Evolutionary conservation across 2,113 vertebrate genomes (phyloP).

Genomic region (Mormyrus iriodes): DNA sequence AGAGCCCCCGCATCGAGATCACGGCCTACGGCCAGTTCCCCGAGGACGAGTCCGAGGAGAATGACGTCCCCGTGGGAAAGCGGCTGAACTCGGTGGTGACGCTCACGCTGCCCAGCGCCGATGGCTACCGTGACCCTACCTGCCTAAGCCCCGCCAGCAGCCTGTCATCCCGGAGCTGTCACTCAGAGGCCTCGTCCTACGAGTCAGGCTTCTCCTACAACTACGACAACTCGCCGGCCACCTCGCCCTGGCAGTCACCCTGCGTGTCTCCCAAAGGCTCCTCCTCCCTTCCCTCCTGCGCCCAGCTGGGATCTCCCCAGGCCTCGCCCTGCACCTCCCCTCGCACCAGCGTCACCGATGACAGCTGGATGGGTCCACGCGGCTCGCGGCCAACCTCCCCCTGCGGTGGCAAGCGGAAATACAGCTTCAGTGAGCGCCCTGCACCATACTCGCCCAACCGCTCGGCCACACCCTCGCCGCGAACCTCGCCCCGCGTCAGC

Average conservation of each 20-base stretch:
- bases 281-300: slow-evolving; percentile 60
- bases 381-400: slow-evolving; percentile 75
- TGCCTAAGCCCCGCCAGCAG: slow-evolving; percentile 95
- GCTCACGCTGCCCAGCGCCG: slow-evolving; percentile 76
- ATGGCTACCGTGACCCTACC: slow-evolving; percentile 85
- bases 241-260: slow-evolving; percentile 92
- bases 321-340: slow-evolving; percentile 85
- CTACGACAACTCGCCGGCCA: slow-evolving; percentile 84
- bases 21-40: slow-evolving; percentile 86
- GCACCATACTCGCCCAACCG: slow-evolving; percentile 74
- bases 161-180: slow-evolving; percentile 90
- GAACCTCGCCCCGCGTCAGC: slow-evolving; percentile 80
- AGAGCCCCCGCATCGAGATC: slow-evolving; percentile 96
- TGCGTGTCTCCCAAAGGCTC: slow-evolving; percentile 87
- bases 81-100: slow-evolving; percentile 79
- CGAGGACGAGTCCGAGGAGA: slow-evolving; percentile 73
- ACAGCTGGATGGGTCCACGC: slow-evolving; percentile 76
- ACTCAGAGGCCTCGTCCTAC: slow-evolving; percentile 90
- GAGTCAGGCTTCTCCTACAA: slow-evolving; percentile 89
- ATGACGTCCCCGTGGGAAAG: slow-evolving; percentile 61
- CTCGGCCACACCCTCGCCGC: slow-evolving; percentile 83
- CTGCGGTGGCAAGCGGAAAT: slow-evolving; percentile 87
- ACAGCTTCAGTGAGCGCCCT: slow-evolving; percentile 77
- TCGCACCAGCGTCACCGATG: slow-evolving; percentile 73
- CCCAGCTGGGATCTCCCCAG: slow-evolving; percentile 68